phyloP scores from a whole-genome alignment of 2,888 invertebrate genomes.

The Diarsia brunnea region DNA sequence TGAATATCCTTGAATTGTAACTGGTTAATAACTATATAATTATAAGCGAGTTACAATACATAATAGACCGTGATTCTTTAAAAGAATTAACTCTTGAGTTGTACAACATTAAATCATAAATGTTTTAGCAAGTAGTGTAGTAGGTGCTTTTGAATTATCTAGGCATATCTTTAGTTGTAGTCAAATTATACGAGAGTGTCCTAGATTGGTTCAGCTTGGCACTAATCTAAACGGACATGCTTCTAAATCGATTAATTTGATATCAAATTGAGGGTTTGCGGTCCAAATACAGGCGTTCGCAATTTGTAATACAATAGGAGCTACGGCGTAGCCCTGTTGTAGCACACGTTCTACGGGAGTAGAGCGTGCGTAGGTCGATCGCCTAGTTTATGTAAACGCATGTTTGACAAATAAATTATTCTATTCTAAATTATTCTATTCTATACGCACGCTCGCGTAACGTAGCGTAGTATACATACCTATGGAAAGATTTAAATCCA shows the following conservation, averaged over 20 bases:
- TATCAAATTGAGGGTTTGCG: slow-evolving; percentile 16
- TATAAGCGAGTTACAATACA: too few relatives aligned
- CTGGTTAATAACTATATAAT: too few relatives aligned
- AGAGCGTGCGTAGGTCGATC: slow-evolving; percentile 3
- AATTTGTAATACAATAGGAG: slow-evolving; percentile 23
- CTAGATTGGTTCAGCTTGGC: slow-evolving; percentile 1
- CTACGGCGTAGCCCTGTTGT: slow-evolving; percentile 35
- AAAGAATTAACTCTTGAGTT: too few relatives aligned
- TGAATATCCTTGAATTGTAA: too few relatives aligned
- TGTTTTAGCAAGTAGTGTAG: too few relatives aligned
- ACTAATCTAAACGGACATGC: not conserved
- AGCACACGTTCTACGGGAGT: slow-evolving; percentile 25
- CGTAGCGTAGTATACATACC: not conserved
- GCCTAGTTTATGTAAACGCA: too few relatives aligned
- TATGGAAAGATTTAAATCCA: not conserved
- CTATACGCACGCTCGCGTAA: not conserved
- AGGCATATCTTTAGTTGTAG: too few relatives aligned
- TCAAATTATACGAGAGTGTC: not conserved
- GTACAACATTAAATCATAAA: too few relatives aligned
- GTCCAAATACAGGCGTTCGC: not conserved
- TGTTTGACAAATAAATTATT: too few relatives aligned
- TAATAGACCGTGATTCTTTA: too few relatives aligned
- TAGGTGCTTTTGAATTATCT: too few relatives aligned
- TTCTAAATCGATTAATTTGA: slow-evolving; percentile 25
- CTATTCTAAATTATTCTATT: too few relatives aligned